A percentile compares a stretch with the other conserved stretches of the same genome.
Evolutionary conservation across 1,140 invertebrate genomes (phyloP).

Genomic region (Batillaria attramentaria): DNA sequence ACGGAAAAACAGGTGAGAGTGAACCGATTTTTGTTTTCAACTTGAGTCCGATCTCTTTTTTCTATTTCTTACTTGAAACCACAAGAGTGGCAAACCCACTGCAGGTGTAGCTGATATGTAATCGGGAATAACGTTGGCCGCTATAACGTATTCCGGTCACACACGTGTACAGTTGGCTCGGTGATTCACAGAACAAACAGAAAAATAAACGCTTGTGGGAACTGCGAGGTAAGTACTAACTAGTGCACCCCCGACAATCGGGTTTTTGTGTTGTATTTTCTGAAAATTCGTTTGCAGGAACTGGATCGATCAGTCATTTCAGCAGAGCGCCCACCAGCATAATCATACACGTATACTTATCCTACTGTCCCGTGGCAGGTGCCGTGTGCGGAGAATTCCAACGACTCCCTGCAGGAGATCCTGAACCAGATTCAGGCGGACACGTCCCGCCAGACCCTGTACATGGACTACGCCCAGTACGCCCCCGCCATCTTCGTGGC

Average conservation of each 20-base stretch:
- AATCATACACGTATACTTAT: too few species aligned
- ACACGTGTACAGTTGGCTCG: too few species aligned
- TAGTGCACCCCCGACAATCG: too few species aligned
- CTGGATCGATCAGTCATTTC: too few species aligned
- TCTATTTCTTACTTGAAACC: neutral
- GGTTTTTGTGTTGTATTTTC: too few species aligned
- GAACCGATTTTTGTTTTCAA: neutral
- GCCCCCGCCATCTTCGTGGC: constrained; percentile 20
- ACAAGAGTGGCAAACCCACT: too few species aligned
- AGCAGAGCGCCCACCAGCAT: too few species aligned
- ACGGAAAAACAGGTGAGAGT: neutral
- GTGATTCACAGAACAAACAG: too few species aligned
- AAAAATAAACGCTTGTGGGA: too few species aligned
- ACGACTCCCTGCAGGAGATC: neutral
- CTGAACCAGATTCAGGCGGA: neutral
- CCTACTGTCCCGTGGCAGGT: neutral
- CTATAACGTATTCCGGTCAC: too few species aligned
- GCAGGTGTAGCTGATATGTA: neutral
- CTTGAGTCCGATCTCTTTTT: neutral
- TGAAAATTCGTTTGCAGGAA: too few species aligned
- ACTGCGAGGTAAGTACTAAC: too few species aligned
- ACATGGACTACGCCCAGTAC: neutral
- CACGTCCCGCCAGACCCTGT: neutral
- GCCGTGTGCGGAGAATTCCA: neutral
- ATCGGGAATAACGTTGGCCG: neutral